Conservation (phyloP, 2,797 vertebrate species). For the Pseudochirops corinnae region DNA sequence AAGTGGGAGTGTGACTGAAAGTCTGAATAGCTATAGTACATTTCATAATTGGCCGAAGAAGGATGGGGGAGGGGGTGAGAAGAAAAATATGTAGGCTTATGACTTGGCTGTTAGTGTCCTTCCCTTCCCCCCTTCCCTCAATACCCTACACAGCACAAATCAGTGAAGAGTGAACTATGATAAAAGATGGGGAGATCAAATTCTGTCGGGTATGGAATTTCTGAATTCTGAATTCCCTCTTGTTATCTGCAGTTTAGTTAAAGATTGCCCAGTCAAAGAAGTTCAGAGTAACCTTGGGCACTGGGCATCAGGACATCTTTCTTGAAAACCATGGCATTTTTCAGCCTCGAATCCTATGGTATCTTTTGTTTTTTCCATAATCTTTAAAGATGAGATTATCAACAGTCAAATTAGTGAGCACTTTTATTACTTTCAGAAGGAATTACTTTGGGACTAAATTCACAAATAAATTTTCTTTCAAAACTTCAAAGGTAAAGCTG, state of each 20-base stretch:
- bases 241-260: background rate
- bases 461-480: no score
- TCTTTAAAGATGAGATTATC: background rate
- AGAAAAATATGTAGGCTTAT: background rate
- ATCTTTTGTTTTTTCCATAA: background rate
- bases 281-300: background rate
- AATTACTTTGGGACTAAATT: no score
- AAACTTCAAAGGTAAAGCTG: no score
- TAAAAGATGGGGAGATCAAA: background rate
- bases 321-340: background rate
- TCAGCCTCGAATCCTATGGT: background rate
- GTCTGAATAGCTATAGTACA: background rate
- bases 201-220: background rate
- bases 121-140: fast-evolving
- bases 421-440: background rate
- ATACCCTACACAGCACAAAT: background rate
- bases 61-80: background rate
- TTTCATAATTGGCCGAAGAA: background rate
- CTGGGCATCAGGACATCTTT: background rate
- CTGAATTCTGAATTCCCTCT: background rate
- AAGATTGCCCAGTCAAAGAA: background rate
- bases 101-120: background rate
- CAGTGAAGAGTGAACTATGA: background rate
- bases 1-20: background rate
- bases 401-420: no score